Conservation (phyloP, 2,797 vertebrate genomes). For the Sebastes umbrosus region DNA sequence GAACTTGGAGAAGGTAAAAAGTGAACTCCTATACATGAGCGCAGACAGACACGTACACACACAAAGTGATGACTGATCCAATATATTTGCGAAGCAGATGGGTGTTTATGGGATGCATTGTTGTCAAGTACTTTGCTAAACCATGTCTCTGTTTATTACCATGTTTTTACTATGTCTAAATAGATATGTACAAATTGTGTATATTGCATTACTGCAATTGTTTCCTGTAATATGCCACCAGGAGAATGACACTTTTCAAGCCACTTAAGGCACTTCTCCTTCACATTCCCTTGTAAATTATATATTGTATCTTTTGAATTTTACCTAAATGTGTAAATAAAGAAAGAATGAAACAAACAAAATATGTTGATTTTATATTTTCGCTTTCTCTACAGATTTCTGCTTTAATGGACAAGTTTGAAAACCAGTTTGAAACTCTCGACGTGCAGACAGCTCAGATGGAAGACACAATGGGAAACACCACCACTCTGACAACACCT, state of each 20-base stretch:
- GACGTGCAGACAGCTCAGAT: conserved; percentile 93
- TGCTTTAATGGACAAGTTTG: conserved; percentile 91
- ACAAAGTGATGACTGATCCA: too few relatives aligned
- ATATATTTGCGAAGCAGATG: too few relatives aligned
- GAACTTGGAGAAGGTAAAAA: conserved; percentile 92
- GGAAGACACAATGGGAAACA: conserved; percentile 93
- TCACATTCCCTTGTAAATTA: too few relatives aligned
- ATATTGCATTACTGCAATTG: background rate
- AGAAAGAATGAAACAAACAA: background rate
- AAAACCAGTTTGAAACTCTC: conserved; percentile 92
- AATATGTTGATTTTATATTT: background rate
- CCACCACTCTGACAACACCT: conserved; percentile 92
- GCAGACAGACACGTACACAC: background rate
- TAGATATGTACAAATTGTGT: background rate
- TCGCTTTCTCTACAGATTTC: conserved; percentile 81
- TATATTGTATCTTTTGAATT: background rate
- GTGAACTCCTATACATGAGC: background rate
- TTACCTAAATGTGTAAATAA: too few relatives aligned
- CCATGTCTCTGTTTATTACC: too few relatives aligned
- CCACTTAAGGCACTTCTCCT: too few relatives aligned
- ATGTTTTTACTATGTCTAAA: background rate
- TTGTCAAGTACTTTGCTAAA: too few relatives aligned
- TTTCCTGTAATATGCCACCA: background rate
- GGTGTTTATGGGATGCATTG: too few relatives aligned
- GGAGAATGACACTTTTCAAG: background rate